Evolutionary conservation across 35 echinoderm and acorn worm genomes (phyloP).

Genomic region (Chiridota heheva): DNA sequence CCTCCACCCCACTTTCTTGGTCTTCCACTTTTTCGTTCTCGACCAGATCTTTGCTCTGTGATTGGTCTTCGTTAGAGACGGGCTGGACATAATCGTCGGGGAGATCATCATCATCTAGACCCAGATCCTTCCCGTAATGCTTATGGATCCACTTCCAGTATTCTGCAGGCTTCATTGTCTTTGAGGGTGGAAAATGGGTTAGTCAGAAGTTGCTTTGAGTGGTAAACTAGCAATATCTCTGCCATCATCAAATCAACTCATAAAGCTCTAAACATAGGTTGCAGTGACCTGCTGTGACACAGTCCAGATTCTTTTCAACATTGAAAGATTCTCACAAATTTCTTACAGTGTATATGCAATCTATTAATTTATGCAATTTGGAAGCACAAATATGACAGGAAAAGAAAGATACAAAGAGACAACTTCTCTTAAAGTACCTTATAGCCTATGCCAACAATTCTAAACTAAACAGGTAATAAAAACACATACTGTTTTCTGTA

Average conservation of each 20-base stretch:
- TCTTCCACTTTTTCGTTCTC: constrained; percentile 47
- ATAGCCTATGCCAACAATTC: no score
- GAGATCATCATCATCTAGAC: constrained; percentile 68
- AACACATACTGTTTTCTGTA: no score
- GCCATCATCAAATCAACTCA: neutral
- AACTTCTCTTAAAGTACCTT: no score
- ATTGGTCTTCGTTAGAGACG: neutral
- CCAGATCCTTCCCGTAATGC: constrained; percentile 81
- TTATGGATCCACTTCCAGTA: constrained; percentile 88
- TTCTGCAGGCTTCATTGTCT: constrained; percentile 80
- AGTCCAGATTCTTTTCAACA: neutral
- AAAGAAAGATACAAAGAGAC: no score
- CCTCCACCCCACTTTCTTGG: constrained; percentile 41
- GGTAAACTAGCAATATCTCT: neutral
- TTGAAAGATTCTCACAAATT: neutral
- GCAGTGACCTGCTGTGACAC: neutral
- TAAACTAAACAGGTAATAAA: no score
- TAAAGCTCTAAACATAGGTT: neutral
- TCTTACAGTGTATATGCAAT: neutral
- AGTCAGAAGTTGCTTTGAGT: neutral
- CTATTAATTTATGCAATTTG: neutral
- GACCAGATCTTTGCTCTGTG: neutral
- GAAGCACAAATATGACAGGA: neutral
- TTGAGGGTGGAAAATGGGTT: neutral
- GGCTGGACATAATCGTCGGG: constrained; percentile 79